Base-by-base conservation (phyloP, 2,113 vertebrate species). In the Haemorhous mexicanus region DNA sequence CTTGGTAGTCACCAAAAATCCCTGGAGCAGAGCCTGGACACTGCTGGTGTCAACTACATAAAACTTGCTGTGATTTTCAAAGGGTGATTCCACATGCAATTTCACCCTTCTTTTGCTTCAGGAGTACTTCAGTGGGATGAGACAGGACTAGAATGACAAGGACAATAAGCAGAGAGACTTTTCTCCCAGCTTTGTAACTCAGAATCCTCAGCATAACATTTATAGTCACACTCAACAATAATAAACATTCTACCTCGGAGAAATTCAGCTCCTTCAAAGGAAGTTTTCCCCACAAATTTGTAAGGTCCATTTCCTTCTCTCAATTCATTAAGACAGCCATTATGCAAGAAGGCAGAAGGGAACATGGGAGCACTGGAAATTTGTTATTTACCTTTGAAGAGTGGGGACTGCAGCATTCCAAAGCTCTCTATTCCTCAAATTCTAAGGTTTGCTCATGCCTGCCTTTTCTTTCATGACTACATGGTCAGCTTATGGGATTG, bases 221-320 rank as follows among this genome's bases (percentile, higher is more conserved):
- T 59, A 59, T 55, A 41, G 55, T 41, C 33, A 63, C 63, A 66
- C 37, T 39, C 39, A 39, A 59, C 17, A 49, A 47, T 21, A 69
- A 85, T n/a, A 64, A 12, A 55, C 90, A 92, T 90, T 94, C 95
- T 93, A 94, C 97, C 94, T 95, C 95, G 1, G 84, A 81, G n/a
- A 95, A 44, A 21, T 44, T 84, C 61, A 62, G 43, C 49, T 59
- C 47, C n/a, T 81, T 87, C 30, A 26, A 50, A 59, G 46, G 26
- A 72, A 44, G 21, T 5, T 74, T 66, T 76, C 11, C 10, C 59
- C 56, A 37, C 3, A 7, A 18, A 20, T 67, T 21, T 49, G 1
- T 56, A 52, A 49, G 30, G 35, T 30, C 33, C 59, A 21, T 70
- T 74, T 85, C 43, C 23, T 66, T 69, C 63, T 53, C 59, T 66